A percentile compares a stretch with the other conserved stretches of the same genome.
These are phyloP conservation scores for Thereva nobilitata DNA, from an alignment of 2,888 invertebrate genomes.

Conservation along the genomic window DNA sequence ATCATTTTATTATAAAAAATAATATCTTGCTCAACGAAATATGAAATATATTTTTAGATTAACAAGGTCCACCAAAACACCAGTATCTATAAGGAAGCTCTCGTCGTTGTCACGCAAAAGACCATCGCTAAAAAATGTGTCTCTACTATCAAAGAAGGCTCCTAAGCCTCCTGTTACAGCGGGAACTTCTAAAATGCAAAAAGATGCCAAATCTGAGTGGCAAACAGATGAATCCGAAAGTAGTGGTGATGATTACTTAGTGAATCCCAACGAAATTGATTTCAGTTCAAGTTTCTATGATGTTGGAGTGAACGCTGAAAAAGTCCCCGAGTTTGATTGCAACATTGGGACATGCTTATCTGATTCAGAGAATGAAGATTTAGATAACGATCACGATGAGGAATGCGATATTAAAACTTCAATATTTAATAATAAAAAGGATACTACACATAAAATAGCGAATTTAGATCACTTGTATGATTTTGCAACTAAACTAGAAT, in stretches of 20 bases:
- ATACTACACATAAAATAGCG: slow-evolving; percentile 47
- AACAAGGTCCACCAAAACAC: no score
- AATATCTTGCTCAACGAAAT: no score
- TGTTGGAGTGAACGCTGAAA: slow-evolving; percentile 42
- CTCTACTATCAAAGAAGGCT: background rate
- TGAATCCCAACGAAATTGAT: slow-evolving; percentile 62
- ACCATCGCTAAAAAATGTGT: no score
- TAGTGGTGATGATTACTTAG: slow-evolving; percentile 63
- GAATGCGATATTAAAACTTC: slow-evolving; percentile 44
- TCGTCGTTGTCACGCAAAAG: no score
- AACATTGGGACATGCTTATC: slow-evolving; percentile 53
- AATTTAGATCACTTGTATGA: slow-evolving; percentile 63
- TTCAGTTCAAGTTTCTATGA: slow-evolving; percentile 63
- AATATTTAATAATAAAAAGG: slow-evolving; percentile 41
- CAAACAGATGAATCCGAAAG: slow-evolving; percentile 48
- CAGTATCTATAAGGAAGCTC: no score
- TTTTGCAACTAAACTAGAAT: slow-evolving; percentile 63
- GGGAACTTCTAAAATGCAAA: slow-evolving; percentile 23
- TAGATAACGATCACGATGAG: slow-evolving; percentile 48
- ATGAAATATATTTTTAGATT: no score
- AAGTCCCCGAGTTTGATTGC: slow-evolving; percentile 53
- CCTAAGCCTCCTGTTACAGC: background rate
- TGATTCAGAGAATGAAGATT: slow-evolving; percentile 45
- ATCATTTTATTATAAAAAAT: no score
- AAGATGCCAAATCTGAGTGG: slow-evolving; percentile 33